Percentiles rank a stretch among this genome's conserved stretches.
These are phyloP conservation scores for Patella vulgata DNA, from an alignment of 1,140 invertebrate genomes.

Conservation along the genomic window DNA sequence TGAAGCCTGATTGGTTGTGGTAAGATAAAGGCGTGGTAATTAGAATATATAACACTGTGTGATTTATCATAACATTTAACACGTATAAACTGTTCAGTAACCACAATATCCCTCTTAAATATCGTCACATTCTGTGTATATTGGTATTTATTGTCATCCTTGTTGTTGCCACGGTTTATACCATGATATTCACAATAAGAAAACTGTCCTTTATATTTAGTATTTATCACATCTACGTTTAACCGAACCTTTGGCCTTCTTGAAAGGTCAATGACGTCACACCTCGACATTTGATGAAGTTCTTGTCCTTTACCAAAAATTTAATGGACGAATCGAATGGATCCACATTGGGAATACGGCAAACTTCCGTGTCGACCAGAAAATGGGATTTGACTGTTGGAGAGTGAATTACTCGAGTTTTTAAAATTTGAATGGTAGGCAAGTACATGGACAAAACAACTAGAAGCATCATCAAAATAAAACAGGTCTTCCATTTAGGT, in stretches of 20 bases:
- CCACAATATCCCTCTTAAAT: conserved; percentile 30
- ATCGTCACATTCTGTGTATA: conserved; percentile 12
- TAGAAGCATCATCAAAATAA: too few species aligned
- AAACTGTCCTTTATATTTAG: conserved; percentile 48
- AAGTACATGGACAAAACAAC: too few species aligned
- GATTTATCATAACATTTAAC: conserved; percentile 49
- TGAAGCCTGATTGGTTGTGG: conserved; percentile 61
- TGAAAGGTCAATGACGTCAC: conserved; percentile 64
- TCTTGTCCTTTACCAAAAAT: conserved; percentile 70
- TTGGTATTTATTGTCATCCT: conserved; percentile 28
- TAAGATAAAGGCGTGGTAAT: conserved; percentile 66
- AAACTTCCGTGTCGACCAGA: conserved; percentile 78
- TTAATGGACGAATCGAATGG: conserved; percentile 77
- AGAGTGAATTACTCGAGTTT: too few species aligned
- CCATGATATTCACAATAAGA: conserved; percentile 57
- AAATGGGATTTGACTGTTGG: too few species aligned
- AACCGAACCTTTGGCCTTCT: conserved; percentile 50
- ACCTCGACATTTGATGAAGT: conserved; percentile 71
- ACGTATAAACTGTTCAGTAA: conserved; percentile 54
- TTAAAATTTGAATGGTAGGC: too few species aligned
- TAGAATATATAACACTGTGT: conserved; percentile 59
- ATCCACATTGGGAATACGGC: conserved; percentile 81
- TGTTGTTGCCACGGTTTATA: conserved; percentile 48
- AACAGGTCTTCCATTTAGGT: too few species aligned
- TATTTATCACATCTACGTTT: conserved; percentile 44